These are phyloP conservation scores for Gallinago jamesoni DNA, from an alignment of 2,113 vertebrate species.

Conservation along the genomic window DNA sequence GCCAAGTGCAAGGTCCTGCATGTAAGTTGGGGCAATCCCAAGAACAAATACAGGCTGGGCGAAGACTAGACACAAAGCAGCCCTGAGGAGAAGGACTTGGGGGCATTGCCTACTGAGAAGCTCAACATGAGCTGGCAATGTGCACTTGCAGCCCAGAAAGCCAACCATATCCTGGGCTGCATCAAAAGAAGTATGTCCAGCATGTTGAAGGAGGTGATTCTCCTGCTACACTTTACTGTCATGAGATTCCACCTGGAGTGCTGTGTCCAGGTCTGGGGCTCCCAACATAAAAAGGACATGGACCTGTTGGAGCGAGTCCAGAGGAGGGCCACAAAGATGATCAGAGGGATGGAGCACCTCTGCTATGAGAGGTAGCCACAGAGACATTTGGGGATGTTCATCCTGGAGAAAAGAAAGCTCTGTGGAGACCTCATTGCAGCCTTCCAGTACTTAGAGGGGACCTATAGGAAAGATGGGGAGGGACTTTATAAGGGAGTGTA, in stretches of 20 bases:
- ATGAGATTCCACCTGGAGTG: neutral
- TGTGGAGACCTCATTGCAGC: neutral
- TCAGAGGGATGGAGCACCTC: neutral
- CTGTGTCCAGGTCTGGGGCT: neutral
- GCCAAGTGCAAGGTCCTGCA: neutral
- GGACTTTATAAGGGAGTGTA: neutral
- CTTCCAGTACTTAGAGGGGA: neutral
- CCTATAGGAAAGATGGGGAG: neutral
- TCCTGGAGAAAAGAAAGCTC: neutral
- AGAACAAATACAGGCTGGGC: no score
- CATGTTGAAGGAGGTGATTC: neutral
- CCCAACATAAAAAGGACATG: neutral
- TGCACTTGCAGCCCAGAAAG: neutral
- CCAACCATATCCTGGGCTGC: neutral
- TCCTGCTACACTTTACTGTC: neutral
- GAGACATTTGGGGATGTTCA: neutral
- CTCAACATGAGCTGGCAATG: neutral
- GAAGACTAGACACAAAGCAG: no score
- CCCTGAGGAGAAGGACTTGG: no score
- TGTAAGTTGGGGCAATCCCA: no score
- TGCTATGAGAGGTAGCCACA: neutral
- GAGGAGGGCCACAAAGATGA: neutral
- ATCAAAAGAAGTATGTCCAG: neutral
- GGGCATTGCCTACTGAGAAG: neutral
- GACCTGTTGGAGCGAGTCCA: neutral